These are phyloP conservation scores for Brassicogethes aeneus DNA, from an alignment of 2,888 invertebrate species.

Conservation along the genomic window DNA sequence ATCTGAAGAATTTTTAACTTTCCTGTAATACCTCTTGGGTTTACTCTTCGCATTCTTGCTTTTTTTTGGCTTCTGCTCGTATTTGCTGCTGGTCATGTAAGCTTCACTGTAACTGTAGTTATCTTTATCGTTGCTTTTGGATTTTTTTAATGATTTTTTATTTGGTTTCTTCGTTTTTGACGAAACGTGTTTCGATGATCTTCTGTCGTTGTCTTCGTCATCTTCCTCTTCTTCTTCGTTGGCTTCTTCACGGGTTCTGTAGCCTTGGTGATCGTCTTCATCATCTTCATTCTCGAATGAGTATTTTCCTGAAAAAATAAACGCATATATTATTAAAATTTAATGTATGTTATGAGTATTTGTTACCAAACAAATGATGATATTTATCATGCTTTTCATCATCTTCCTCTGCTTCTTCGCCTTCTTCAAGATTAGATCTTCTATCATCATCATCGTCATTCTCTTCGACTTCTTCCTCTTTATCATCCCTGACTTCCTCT, in stretches of 20 bases:
- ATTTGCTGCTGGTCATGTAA: constrained; percentile 18
- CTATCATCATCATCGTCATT: constrained; percentile 13
- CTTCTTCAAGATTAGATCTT: constrained; percentile 12
- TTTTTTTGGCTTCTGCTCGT: constrained; percentile 13
- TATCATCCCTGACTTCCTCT: constrained; percentile 6
- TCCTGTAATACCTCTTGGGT: constrained; percentile 2
- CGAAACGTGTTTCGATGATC: constrained; percentile 15
- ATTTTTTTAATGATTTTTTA: constrained; percentile 5
- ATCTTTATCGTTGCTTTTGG: constrained; percentile 12
- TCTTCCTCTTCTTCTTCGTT: constrained; percentile 17
- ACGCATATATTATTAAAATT: not conserved
- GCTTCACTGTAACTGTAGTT: constrained; percentile 17
- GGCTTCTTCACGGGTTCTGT: constrained; percentile 4
- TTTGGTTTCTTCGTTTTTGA: constrained; percentile 11
- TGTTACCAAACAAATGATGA: not conserved
- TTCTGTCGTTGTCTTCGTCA: constrained; percentile 21
- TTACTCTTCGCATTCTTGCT: constrained; percentile 5
- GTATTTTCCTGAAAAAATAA: constrained; percentile 10
- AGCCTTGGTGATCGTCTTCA: constrained; percentile 5
- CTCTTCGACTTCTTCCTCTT: constrained; percentile 14
- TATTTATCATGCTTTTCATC: constrained; percentile 6
- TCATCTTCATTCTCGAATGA: constrained; percentile 18
- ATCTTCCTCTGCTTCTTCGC: constrained; percentile 7
- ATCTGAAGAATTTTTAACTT: constrained; percentile 12
- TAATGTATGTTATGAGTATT: not conserved